Evolutionary conservation across 2,888 invertebrate genomes (phyloP), one percentile per base, ranked within the genome.

Genomic region (Ferrisia virgata): DNA sequence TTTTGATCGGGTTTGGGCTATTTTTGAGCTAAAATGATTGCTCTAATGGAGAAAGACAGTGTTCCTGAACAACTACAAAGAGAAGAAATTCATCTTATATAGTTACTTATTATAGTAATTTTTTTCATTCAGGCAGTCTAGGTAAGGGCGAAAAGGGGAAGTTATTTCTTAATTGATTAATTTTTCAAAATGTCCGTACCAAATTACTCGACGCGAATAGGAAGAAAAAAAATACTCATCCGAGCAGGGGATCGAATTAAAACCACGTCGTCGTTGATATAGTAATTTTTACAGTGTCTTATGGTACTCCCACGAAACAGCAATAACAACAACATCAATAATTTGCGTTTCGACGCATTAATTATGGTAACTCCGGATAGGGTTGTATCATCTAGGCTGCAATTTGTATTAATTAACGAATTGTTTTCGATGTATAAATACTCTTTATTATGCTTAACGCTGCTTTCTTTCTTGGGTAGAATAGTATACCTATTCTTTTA

Each of bases 121-220:
- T 69, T 31, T 25, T 69, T 11, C 69, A 13, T 31, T 31, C 15
- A n/a, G n/a, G n/a, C n/a, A n/a, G n/a, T n/a, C n/a, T n/a, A n/a
- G n/a, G n/a, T n/a, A n/a, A n/a, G n/a, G 53, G 53, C 53, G 53
- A 15, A 53, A n/a, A 53, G 15, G 11, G n/a, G 9, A 31, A 15
- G 28, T 28, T 33, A 31, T 69, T 69, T 36, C 72, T 76, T 76
- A 76, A 76, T 76, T 76, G 72, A 76, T 76, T 76, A 76, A 76
- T 76, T 76, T 76, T 76, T 76, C 72, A 76, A 76, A 76, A 76
- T 36, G 72, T 76, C 72, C 36, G 33, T 36, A 76, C 72, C 72
- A 76, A 69, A 69, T 36, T 76, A 28, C 6, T 11, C 53, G 53
- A 28, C n/a, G n/a, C n/a, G n/a, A n/a, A n/a, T n/a, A n/a, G n/a